phyloP scores from a whole-genome alignment of 2,888 invertebrate genomes.

The Entomobrya multifasciata region DNA sequence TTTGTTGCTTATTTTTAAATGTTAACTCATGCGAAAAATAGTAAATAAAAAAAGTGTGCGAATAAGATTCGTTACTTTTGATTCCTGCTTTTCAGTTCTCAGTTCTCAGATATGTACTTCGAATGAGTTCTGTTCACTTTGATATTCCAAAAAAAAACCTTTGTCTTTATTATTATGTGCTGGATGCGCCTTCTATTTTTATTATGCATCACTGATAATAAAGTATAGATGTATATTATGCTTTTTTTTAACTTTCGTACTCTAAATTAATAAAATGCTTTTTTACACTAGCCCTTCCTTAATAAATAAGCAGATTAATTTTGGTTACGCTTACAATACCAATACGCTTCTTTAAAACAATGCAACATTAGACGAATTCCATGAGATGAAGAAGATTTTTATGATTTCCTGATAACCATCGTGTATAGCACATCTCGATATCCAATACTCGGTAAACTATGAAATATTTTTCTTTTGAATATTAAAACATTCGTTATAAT shows the following conservation, averaged over 20 bases:
- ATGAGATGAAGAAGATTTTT: neutral
- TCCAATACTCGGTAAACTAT: neutral
- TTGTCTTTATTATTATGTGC: slow-evolving; percentile 4
- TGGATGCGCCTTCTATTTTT: neutral
- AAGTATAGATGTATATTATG: neutral
- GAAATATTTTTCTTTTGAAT: too few species aligned
- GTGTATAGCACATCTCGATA: slow-evolving; percentile 1
- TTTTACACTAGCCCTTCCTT: slow-evolving; percentile 9
- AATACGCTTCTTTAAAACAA: neutral
- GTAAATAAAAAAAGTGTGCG: too few species aligned
- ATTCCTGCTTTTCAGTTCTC: too few species aligned
- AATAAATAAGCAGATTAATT: slow-evolving; percentile 1
- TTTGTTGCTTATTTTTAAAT: too few species aligned
- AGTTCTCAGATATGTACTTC: too few species aligned
- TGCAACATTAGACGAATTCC: neutral
- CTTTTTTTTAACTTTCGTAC: too few species aligned
- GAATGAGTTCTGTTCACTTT: neutral
- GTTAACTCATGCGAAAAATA: too few species aligned
- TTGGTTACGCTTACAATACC: too few species aligned
- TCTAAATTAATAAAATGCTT: neutral
- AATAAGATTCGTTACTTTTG: too few species aligned
- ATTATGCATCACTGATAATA: neutral
- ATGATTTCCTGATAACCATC: slow-evolving; percentile 27
- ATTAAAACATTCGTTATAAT: too few species aligned
- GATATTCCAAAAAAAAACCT: slow-evolving; percentile 6